Evolutionary conservation across 53 echinoderm and acorn worm genomes (phyloP), one percentile per base, ranked within the genome.

Genomic region (Crossaster papposus): DNA sequence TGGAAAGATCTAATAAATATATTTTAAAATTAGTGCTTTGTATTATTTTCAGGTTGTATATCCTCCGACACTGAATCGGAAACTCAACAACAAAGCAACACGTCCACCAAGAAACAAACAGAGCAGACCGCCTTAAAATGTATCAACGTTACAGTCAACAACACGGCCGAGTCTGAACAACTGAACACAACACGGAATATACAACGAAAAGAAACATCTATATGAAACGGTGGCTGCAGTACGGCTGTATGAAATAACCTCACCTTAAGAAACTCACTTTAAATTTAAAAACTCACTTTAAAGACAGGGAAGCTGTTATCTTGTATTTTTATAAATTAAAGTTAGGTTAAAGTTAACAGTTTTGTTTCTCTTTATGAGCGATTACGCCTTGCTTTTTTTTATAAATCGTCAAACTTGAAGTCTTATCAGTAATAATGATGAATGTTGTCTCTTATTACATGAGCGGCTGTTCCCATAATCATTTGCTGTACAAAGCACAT

Each of bases 141-240:
- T 34, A 55, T 80, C 17, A 58, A 87, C 36, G 63, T 87, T 62
- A 87, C 87, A 15, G 77, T 87, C 76, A 87, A 87, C 77, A 58
- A 87, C 36, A 36, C 58, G 58, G 18, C 63, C 0, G 76, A 87
- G 44, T 7, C 44, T 13, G 53, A 35, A 0, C 53, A 73, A 22
- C 26, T 51, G 22, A 31, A 54, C 7, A 62, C 33, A 30, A 77
- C 33, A 55, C 30, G 34, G 14, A 30, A 76, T 75, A 24, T 35
- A 12, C 55, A 30, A 62, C 54, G 32, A 14, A 55, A 76, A 28
- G 87, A 76, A 36, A 87, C 87, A 12, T 77, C 76, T 77, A 77
- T 87, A 58, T 87, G 87, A 87, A 18, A 52, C 0, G 32, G n/a
- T 50, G 52, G 51, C 51, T 35, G 51, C 4, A 50, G 52, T 18